Conservation (phyloP, 2,113 vertebrate genomes). For the Pimephales promelas region DNA sequence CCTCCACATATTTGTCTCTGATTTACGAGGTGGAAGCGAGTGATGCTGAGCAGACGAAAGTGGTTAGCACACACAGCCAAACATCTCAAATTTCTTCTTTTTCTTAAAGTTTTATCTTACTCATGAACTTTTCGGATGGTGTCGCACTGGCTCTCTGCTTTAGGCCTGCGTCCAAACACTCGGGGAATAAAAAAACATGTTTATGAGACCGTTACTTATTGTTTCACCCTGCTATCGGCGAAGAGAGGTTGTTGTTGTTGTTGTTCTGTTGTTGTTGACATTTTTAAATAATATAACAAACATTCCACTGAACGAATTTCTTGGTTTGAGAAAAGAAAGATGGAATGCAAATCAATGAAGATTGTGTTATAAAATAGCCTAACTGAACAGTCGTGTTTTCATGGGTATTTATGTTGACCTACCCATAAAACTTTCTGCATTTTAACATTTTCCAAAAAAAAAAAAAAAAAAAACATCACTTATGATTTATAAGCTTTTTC, state of each 20-base stretch:
- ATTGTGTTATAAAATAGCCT: not conserved
- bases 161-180: conserved; percentile 8
- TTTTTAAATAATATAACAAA: conserved; percentile 4
- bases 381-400: not conserved
- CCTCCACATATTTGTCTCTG: conserved; percentile 24
- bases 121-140: not conserved
- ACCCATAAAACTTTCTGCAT: too few relatives aligned
- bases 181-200: conserved; percentile 5
- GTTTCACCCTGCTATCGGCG: not conserved
- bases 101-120: conserved; percentile 7
- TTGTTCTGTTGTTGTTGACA: not conserved
- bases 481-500: too few relatives aligned
- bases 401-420: too few relatives aligned
- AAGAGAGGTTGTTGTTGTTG: not conserved
- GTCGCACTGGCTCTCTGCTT: not conserved
- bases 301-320: not conserved
- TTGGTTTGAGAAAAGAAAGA: not conserved
- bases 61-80: conserved; percentile 25
- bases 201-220: conserved; percentile 27
- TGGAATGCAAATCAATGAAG: not conserved
- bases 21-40: conserved; percentile 52
- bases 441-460: too few relatives aligned
- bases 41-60: conserved; percentile 36
- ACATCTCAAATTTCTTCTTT: conserved; percentile 22
- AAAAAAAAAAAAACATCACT: too few relatives aligned